These are phyloP conservation scores for Agrotis clavis DNA, from an alignment of 2,888 invertebrate species.

Conservation along the genomic window DNA sequence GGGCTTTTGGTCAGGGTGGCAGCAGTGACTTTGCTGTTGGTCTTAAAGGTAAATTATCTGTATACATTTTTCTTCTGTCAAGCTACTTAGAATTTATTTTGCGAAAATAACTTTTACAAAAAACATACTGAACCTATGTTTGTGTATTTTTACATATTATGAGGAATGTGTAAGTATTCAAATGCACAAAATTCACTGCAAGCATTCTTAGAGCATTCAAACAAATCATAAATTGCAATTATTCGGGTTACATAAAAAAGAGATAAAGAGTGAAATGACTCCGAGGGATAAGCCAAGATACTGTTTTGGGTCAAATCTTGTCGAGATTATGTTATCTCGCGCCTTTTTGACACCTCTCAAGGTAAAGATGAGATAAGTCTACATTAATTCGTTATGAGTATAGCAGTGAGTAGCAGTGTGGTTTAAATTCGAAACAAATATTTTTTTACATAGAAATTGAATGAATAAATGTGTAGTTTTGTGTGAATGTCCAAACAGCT, in stretches of 20 bases:
- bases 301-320: constrained; percentile 49
- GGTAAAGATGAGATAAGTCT: constrained; percentile 66
- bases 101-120: not conserved
- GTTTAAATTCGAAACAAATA: not conserved
- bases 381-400: constrained; percentile 27
- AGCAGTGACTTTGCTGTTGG: constrained; percentile 92
- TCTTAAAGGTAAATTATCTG: constrained; percentile 90
- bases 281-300: constrained; percentile 7
- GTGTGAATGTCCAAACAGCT: not conserved
- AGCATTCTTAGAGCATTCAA: not conserved
- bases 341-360: constrained; percentile 71
- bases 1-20: constrained; percentile 95
- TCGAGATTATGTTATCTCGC: constrained; percentile 64
- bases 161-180: too few relatives aligned
- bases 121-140: too few relatives aligned
- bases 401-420: not conserved
- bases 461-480: too few relatives aligned
- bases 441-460: not conserved
- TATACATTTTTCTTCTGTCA: not conserved
- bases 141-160: too few relatives aligned
- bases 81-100: not conserved
- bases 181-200: too few relatives aligned
- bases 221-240: not conserved
- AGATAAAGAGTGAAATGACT: constrained; percentile 39
- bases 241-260: constrained; percentile 27